Evolutionary conservation across 2,888 invertebrate genomes (phyloP), one percentile per base, ranked within the genome.

Genomic region (Acrocyrtus sp.): DNA sequence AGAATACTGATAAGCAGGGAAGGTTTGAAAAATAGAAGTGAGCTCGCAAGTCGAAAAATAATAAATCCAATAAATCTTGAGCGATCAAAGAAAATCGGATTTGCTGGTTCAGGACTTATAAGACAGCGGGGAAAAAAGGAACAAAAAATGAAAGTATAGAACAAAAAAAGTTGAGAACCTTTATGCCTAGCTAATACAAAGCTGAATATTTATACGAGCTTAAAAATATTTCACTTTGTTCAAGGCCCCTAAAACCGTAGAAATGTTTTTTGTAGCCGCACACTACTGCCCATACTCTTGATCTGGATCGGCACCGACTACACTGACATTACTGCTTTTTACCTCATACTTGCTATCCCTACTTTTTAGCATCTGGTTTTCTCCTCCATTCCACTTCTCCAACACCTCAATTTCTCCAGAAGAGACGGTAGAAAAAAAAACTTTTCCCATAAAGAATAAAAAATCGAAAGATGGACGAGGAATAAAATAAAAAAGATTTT

Each of bases 11-110:
- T 69, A 56, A 62, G 62, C 29, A 47, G 43, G 26, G 56, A 41
- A 50, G 24, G 48, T n/a, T n/a, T n/a, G 27, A 27, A 51, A 58
- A 27, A 57, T 19, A 48, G 26, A 47, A 54, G 17, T n/a, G 43
- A 50, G 34, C 43, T 12, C 34, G 58, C 22, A 54, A 61, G 69
- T 58, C 62, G 57, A 63, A 65, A 69, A 69, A 63, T 74, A 58
- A 62, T 58, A 69, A 74, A 74, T 69, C 63, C 62, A 62, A 68
- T 57, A 68, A 62, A 63, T 68, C 62, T 62, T 61, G 62, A 57
- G 51, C 60, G 62, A 74, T 57, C 62, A 62, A 74, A 70, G 68
- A 62, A 62, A 68, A 57, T 62, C 58, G 68, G 73, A 62, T 67
- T 62, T 67, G 62, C 58, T 63, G 63, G 63, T 56, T 57, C 68